A percentile compares a stretch with the other conserved stretches of the same genome.
Conservation (phyloP, 1,140 invertebrate species). For the Plectus sambesii region DNA sequence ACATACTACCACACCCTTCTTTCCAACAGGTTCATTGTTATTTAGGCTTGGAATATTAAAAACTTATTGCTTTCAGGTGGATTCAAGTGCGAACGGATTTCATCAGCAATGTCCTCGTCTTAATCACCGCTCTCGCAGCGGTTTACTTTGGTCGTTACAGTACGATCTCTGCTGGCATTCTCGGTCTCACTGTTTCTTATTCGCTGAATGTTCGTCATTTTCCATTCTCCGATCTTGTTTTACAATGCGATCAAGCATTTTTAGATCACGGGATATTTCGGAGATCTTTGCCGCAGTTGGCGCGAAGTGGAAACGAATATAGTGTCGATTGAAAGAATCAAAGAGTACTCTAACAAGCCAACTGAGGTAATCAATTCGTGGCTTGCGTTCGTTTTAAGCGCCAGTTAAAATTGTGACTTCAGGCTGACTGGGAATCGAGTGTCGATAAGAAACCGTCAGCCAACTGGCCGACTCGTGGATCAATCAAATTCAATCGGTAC, state of each 20-base stretch:
- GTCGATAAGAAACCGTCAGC: no score
- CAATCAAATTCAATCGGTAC: slow-evolving; percentile 38
- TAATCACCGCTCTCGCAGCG: slow-evolving; percentile 71
- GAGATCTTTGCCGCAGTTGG: slow-evolving; percentile 88
- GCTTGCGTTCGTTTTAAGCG: no score
- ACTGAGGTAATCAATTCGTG: no score
- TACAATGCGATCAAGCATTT: no score
- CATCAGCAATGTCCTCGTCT: slow-evolving; percentile 74
- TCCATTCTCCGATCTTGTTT: no score
- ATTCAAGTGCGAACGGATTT: slow-evolving; percentile 55
- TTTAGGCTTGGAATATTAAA: slow-evolving; percentile 36
- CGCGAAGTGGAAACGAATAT: slow-evolving; percentile 94
- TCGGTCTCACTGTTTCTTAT: no score
- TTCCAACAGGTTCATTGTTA: no score
- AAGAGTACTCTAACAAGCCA: slow-evolving; percentile 78
- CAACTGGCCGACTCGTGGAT: slow-evolving; percentile 38
- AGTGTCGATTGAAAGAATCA: slow-evolving; percentile 89
- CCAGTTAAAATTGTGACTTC: no score
- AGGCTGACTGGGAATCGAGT: no score
- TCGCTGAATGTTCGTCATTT: no score
- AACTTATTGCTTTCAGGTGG: slow-evolving; percentile 29
- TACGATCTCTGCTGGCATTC: slow-evolving; percentile 56
- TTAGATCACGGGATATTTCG: slow-evolving; percentile 74
- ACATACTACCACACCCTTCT: slow-evolving; percentile 44
- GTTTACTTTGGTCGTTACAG: slow-evolving; percentile 58